Conservation (phyloP, 2,888 invertebrate species). For the Syrista parreyssii region DNA sequence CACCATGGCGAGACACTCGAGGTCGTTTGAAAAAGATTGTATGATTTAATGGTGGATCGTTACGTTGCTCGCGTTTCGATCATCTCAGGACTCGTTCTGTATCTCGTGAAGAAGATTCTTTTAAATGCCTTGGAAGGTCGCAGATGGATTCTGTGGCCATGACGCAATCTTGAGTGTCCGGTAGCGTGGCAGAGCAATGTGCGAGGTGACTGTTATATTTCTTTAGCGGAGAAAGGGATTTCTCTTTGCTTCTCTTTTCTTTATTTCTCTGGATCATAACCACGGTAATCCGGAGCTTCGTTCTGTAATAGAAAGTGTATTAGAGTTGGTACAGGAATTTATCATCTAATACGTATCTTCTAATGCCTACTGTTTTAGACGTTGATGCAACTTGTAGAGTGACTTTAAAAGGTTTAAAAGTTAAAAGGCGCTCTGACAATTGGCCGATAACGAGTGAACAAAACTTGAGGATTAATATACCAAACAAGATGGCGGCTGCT, state of each 20-base stretch:
- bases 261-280: background rate
- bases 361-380: background rate
- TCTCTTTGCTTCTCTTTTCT: background rate
- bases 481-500: background rate
- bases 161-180: background rate
- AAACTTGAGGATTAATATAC: background rate
- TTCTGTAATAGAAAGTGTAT: background rate
- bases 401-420: background rate
- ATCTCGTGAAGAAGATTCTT: background rate
- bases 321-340: background rate
- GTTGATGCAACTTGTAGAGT: background rate
- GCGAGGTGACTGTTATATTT: background rate
- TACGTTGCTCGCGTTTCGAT: background rate
- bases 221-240: background rate
- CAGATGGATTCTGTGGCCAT: background rate
- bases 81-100: background rate
- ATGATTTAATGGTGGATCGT: conserved; percentile 26
- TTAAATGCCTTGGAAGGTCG: background rate
- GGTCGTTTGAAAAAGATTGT: conserved; percentile 27
- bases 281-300: background rate
- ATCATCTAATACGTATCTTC: background rate
- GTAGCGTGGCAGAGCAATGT: background rate
- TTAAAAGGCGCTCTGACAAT: background rate
- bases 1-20: conserved; percentile 18
- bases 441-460: background rate